Evolutionary conservation across 1,140 invertebrate genomes (phyloP), one percentile per base, ranked within the genome.

Genomic region (Drosophila paulistorum): DNA sequence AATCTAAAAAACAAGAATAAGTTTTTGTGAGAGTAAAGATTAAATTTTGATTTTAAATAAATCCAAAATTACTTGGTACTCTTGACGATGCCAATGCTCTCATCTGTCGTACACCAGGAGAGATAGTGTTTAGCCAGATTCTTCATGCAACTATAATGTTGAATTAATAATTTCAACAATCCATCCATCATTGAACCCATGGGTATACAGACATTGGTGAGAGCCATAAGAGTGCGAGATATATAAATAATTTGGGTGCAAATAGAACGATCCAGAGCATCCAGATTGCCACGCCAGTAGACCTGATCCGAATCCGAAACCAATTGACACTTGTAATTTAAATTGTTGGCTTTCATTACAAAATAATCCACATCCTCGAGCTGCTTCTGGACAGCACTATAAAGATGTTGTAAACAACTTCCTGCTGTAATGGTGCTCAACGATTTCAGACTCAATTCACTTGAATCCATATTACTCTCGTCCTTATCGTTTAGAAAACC

Each of bases 1-100:
- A 95, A 95, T 78, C 94, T 94, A 23, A 0, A 23, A 23, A 23
- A 23, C 20, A 23, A 23, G 48, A 54, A 79, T 83, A 0, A 1
- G 0, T n/a, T 23, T 17, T 1, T 3, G 20, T 9, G 26, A 69
- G 11, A 2, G 0, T 61, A n/a, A 62, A 51, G 5, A 7, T n/a
- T 23, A 57, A 11, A 42, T 9, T 41, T 7, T 17, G 17, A 17
- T 7, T 26, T 2, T 11, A 61, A 30, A 1, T 1, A 7, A 20
- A 2, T 9, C 2, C 0, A 1, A 80, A 80, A 83, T 79, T 63
- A 91, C 90, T 91, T 91, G 13, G 77, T 89, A 54, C 74, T 79
- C 30, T 74, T 70, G 39, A 89, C 63, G 30, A 65, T 71, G 7
- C 58, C 65, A 42, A 62, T 54, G 30, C 20, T 67, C 0, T 20